Percentiles rank a stretch among this genome's conserved stretches.
These are phyloP conservation scores for Rhinoderma darwinii DNA, from an alignment of 2,113 vertebrate genomes.

Conservation along the genomic window DNA sequence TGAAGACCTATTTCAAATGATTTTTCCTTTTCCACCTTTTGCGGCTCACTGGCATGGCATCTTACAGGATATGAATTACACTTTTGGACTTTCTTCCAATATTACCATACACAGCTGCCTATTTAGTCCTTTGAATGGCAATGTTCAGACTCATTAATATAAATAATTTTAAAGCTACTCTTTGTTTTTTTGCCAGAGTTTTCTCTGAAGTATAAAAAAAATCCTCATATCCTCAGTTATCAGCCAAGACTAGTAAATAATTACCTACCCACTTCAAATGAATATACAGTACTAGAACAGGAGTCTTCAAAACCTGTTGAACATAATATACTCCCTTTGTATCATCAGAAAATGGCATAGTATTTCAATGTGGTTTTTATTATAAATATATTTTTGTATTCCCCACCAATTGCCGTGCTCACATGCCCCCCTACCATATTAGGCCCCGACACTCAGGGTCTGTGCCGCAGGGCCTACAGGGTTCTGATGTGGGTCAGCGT, in stretches of 20 bases:
- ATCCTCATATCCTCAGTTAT: not conserved
- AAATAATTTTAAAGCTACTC: not conserved
- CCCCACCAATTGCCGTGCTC: no score
- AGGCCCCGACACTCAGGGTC: no score
- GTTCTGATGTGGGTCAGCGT: no score
- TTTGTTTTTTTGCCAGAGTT: not conserved
- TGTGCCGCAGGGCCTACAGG: no score
- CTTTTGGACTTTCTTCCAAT: not conserved
- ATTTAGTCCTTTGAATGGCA: not conserved
- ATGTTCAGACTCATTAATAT: constrained; percentile 2
- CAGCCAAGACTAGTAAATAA: not conserved
- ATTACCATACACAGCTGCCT: not conserved
- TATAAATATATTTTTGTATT: no score
- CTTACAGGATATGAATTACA: not conserved
- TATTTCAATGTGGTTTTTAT: no score
- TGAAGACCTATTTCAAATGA: no score
- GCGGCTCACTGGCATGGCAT: not conserved
- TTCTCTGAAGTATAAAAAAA: not conserved
- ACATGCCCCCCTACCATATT: no score
- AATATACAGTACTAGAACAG: not conserved
- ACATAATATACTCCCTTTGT: not conserved
- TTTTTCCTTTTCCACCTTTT: no score
- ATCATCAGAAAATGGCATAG: no score
- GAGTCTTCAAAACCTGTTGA: not conserved
- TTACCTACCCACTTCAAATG: not conserved